phyloP scores from a whole-genome alignment of 2,113 vertebrate species.

The Phasianus colchicus region DNA sequence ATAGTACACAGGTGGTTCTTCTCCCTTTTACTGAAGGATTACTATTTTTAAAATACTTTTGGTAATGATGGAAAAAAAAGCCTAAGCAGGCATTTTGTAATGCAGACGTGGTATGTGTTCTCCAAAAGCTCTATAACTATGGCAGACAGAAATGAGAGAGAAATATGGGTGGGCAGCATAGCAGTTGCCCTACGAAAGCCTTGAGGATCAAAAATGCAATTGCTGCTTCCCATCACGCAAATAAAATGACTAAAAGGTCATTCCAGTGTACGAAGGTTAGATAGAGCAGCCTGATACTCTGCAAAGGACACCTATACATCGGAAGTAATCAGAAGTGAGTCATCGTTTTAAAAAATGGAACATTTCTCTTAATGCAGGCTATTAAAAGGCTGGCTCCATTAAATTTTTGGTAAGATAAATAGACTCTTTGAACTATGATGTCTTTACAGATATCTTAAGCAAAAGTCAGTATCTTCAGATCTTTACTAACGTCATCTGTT shows the following conservation, averaged over 20 bases:
- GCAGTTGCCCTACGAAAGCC: neutral
- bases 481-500: neutral
- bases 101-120: rapidly evolving
- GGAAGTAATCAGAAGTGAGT: neutral
- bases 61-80: rapidly evolving
- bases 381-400: neutral
- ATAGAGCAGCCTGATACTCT: neutral
- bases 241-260: conserved; percentile 9
- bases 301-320: neutral
- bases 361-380: neutral
- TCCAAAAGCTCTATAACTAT: neutral
- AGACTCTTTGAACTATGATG: neutral
- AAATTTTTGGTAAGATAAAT: neutral
- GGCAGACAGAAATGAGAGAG: neutral
- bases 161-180: neutral
- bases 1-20: neutral
- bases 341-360: neutral
- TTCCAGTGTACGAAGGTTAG: neutral
- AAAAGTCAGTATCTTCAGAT: neutral
- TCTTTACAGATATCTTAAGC: neutral
- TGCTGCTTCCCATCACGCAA: neutral
- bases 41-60: neutral
- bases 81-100: neutral
- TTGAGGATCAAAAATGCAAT: neutral
- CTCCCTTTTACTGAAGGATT: neutral